Conservation (phyloP, 2,797 vertebrate species). For the Cyclopterus lumpus region DNA sequence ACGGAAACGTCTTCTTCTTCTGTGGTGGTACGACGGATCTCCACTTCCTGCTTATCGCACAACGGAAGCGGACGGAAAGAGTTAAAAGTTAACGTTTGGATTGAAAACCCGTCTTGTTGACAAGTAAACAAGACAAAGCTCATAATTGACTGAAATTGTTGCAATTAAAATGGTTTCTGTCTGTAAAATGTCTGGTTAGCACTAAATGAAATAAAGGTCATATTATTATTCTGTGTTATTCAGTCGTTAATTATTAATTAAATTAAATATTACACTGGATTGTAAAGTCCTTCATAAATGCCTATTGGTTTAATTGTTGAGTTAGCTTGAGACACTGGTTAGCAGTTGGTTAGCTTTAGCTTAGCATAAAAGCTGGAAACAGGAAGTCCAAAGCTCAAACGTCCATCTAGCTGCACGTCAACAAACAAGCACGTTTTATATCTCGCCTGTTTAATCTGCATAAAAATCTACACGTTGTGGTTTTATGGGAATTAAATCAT, state of each 20-base stretch:
- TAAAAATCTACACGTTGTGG: too few relatives aligned
- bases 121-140: not conserved
- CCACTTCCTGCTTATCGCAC: not conserved
- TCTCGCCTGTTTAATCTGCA: too few relatives aligned
- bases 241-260: too few relatives aligned
- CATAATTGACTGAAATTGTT: not conserved
- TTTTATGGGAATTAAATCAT: too few relatives aligned
- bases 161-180: not conserved
- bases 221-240: not conserved
- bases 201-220: conserved; percentile 25
- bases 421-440: too few relatives aligned
- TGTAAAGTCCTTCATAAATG: not conserved
- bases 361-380: not conserved
- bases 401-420: too few relatives aligned
- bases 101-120: too few relatives aligned
- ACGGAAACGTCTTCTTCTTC: not conserved
- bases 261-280: not conserved
- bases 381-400: not conserved
- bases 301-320: too few relatives aligned
- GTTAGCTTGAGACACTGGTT: too few relatives aligned
- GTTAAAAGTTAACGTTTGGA: not conserved
- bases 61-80: not conserved
- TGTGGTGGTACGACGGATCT: not conserved
- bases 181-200: conserved; percentile 14
- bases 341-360: not conserved